These are phyloP conservation scores for Pelobates cultripes DNA, from an alignment of 2,797 vertebrate genomes.

Conservation along the genomic window DNA sequence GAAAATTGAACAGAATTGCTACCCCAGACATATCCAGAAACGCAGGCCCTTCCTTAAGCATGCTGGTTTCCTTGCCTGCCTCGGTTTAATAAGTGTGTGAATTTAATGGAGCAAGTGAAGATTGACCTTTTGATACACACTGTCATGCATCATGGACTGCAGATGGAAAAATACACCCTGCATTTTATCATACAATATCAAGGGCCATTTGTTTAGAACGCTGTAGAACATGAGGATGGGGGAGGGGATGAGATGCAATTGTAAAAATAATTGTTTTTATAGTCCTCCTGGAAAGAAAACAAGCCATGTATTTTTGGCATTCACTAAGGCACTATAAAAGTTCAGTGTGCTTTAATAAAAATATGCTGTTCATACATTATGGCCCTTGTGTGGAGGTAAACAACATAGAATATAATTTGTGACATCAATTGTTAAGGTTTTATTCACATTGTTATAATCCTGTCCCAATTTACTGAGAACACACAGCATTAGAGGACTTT, in stretches of 20 bases:
- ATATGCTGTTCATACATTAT: not conserved
- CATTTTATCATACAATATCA: conserved; percentile 47
- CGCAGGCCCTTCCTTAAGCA: conserved; percentile 67
- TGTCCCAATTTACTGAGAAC: not conserved
- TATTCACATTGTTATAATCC: not conserved
- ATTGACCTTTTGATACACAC: not conserved
- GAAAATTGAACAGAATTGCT: conserved; percentile 75
- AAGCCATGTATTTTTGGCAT: conserved; percentile 30
- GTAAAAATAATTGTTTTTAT: conserved; percentile 62
- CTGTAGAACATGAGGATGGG: not conserved
- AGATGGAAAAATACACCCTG: conserved; percentile 8
- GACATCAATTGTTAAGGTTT: not conserved
- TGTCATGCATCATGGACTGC: conserved; percentile 1
- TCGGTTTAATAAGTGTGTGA: conserved; percentile 55
- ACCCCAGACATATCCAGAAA: conserved; percentile 64
- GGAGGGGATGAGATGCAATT: conserved; percentile 37
- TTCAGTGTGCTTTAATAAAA: too few relatives aligned
- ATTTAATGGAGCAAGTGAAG: not conserved
- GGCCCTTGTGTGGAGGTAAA: not conserved
- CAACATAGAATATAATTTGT: not conserved
- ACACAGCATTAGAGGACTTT: not conserved
- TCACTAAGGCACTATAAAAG: not conserved
- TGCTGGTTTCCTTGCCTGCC: conserved; percentile 66
- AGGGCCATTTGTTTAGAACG: conserved; percentile 56
- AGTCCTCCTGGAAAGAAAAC: conserved; percentile 61